Evolutionary conservation across 2,797 vertebrate species (phyloP).

Genomic region (Ceryle rudis): DNA sequence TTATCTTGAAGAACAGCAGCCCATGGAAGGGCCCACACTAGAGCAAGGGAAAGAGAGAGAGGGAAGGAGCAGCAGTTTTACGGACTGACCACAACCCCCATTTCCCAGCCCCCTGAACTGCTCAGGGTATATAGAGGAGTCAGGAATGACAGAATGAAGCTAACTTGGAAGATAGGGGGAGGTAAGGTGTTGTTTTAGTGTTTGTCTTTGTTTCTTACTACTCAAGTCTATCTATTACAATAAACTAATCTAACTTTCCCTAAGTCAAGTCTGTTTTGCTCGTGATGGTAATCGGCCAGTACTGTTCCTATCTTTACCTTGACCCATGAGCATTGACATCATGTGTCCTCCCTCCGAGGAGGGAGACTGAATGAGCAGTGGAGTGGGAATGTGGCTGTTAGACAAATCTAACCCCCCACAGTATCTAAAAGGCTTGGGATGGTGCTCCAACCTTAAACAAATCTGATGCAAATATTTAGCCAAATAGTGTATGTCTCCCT

Average conservation of each 20-base stretch:
- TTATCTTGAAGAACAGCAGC: neutral
- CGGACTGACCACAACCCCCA: rapidly evolving
- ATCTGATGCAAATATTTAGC: neutral
- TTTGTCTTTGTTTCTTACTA: neutral
- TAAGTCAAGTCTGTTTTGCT: neutral
- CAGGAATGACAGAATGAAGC: neutral
- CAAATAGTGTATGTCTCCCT: neutral
- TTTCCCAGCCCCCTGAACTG: rapidly evolving
- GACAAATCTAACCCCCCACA: neutral
- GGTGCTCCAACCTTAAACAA: neutral
- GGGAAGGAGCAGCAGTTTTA: neutral
- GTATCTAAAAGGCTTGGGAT: neutral
- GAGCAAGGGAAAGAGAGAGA: neutral
- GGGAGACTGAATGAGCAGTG: neutral
- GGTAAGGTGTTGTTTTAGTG: neutral
- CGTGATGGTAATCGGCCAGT: no score
- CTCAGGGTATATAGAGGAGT: rapidly evolving
- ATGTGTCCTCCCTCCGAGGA: neutral
- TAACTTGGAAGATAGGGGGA: neutral
- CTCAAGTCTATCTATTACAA: neutral
- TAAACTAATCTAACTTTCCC: neutral
- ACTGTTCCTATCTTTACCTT: neutral
- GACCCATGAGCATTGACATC: neutral
- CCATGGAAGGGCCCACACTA: neutral
- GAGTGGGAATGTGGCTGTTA: neutral